phyloP scores from a whole-genome alignment of 2,113 vertebrate genomes.

The Chloroceryle aenea region DNA sequence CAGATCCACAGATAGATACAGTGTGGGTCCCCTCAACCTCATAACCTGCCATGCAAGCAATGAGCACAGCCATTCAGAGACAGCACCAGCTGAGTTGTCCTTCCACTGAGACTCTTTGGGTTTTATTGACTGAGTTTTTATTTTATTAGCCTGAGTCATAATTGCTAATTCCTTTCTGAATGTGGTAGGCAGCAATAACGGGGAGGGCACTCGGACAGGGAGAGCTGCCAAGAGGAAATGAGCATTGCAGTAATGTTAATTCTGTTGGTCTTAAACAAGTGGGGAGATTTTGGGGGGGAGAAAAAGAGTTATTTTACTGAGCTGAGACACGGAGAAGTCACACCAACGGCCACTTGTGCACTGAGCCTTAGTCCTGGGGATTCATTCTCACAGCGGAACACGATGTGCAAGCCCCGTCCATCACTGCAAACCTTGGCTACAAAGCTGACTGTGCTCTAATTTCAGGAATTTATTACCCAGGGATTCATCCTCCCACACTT shows the following conservation, averaged over 20 bases:
- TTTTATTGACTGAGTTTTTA: neutral
- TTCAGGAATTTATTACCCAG: neutral
- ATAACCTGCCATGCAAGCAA: neutral
- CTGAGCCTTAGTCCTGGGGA: neutral
- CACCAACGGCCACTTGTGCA: accelerated
- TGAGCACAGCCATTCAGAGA: neutral
- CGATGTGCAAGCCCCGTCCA: accelerated
- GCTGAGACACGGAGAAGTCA: neutral
- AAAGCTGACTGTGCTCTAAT: neutral
- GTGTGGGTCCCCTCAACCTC: neutral
- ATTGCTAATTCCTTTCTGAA: neutral
- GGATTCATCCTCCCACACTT: neutral
- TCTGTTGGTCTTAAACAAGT: neutral
- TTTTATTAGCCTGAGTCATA: neutral
- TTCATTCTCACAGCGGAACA: neutral
- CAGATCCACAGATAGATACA: neutral
- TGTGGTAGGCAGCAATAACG: neutral
- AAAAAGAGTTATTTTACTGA: neutral
- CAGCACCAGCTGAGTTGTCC: neutral
- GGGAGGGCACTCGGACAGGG: neutral
- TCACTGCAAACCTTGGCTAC: neutral
- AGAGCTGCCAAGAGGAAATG: neutral
- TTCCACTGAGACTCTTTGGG: neutral
- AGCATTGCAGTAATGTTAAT: neutral
- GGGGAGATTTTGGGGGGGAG: accelerated